Percentiles rank a stretch among this genome's conserved stretches.
Evolutionary conservation across 2,113 vertebrate genomes (phyloP).

Genomic region (Microtus ochrogaster): DNA sequence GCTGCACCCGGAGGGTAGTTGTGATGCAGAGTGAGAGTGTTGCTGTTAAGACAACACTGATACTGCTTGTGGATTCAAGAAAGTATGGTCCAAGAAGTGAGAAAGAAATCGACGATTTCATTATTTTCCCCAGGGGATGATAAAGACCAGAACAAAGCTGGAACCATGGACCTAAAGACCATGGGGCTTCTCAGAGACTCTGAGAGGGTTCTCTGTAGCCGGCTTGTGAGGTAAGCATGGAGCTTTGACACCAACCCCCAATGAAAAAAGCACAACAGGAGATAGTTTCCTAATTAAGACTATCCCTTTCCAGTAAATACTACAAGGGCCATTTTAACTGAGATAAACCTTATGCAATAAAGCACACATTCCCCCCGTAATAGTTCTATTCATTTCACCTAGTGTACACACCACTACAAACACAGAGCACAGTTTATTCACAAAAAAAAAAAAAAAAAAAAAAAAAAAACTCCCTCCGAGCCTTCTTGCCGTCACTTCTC

Average conservation of each 20-base stretch:
- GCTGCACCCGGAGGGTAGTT: neutral
- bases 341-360: neutral
- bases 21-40: neutral
- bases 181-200: neutral
- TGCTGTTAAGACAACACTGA: neutral
- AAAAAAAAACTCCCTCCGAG: neutral
- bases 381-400: neutral
- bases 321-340: neutral
- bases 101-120: neutral
- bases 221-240: neutral
- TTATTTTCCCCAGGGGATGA: neutral
- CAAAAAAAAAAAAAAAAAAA: neutral
- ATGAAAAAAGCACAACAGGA: neutral
- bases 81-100: neutral
- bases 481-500: neutral
- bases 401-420: neutral
- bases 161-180: neutral
- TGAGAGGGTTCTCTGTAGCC: neutral
- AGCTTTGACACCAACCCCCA: neutral
- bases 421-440: neutral
- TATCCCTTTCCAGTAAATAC: neutral
- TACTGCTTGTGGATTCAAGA: neutral
- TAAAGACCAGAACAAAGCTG: neutral
- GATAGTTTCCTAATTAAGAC: conserved; percentile 5
- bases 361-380: neutral